A percentile compares a stretch with the other conserved stretches of the same genome.
Conservation (phyloP, 2,113 vertebrate genomes). For the Myocastor coypus region DNA sequence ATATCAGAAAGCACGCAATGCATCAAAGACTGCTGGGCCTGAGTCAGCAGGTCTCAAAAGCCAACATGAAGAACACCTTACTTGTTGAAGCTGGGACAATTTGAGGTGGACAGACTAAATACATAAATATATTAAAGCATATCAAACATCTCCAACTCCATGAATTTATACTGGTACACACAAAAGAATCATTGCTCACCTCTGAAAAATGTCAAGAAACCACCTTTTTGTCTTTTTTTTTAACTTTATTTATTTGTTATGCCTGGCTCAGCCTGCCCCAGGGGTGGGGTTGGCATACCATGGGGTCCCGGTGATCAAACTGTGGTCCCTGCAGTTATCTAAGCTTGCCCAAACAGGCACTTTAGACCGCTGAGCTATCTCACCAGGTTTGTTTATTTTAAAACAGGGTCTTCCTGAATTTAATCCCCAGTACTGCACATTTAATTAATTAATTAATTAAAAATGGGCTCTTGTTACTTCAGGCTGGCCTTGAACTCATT, state of each 20-base stretch:
- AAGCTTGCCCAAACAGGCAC: too few species aligned
- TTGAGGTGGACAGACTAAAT: background rate
- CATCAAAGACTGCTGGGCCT: background rate
- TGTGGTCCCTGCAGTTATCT: too few species aligned
- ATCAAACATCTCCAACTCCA: background rate
- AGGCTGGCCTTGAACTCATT: background rate
- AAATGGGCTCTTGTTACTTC: too few species aligned
- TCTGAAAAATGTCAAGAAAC: constrained; percentile 37
- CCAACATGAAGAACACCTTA: background rate
- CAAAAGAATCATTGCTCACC: background rate
- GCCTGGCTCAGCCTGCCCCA: too few species aligned
- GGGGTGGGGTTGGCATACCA: too few species aligned
- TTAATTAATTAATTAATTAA: too few species aligned
- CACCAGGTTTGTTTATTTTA: background rate
- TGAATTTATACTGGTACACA: background rate
- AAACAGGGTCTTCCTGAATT: background rate
- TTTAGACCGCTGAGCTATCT: too few species aligned
- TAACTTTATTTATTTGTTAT: too few species aligned
- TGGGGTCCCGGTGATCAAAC: too few species aligned
- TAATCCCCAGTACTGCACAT: too few species aligned
- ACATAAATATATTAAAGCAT: background rate
- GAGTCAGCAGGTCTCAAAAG: constrained; percentile 20
- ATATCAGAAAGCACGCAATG: background rate
- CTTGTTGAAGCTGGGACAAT: background rate
- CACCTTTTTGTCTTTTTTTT: too few species aligned